Evolutionary conservation across 1,140 invertebrate genomes (phyloP).

Genomic region (Pseudomyrmex dendroicus): DNA sequence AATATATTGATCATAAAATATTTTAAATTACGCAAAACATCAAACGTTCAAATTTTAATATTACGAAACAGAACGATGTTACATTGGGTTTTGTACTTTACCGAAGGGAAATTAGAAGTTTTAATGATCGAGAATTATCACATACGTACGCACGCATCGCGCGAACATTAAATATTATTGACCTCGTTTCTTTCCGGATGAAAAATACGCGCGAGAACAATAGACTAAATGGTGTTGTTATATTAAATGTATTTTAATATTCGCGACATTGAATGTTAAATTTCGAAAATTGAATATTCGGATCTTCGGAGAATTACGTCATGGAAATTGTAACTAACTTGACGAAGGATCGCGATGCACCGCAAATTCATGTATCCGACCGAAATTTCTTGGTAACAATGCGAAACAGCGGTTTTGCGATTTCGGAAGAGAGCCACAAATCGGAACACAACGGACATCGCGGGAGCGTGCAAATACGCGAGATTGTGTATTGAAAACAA

Average conservation of each 20-base stretch:
- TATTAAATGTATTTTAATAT: no score
- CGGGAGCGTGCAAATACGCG: neutral
- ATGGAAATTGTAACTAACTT: no score
- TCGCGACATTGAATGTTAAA: no score
- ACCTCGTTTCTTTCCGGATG: neutral
- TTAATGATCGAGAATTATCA: no score
- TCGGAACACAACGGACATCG: neutral
- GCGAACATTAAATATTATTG: neutral
- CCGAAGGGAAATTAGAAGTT: neutral
- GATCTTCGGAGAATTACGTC: no score
- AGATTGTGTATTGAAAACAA: constrained; percentile 36
- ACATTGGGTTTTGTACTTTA: neutral
- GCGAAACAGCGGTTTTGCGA: constrained; percentile 15
- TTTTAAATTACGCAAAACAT: neutral
- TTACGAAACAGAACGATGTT: neutral
- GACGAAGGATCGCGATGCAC: no score
- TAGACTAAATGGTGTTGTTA: neutral
- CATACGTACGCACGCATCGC: no score
- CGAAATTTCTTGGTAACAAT: neutral
- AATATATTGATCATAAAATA: constrained; percentile 21
- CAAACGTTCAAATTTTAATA: neutral
- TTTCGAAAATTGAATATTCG: no score
- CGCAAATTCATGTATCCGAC: no score
- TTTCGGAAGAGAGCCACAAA: constrained; percentile 49
- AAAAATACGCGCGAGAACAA: neutral